These are phyloP conservation scores for Crotalus viridis DNA, from an alignment of 2,113 vertebrate genomes.

Conservation along the genomic window DNA sequence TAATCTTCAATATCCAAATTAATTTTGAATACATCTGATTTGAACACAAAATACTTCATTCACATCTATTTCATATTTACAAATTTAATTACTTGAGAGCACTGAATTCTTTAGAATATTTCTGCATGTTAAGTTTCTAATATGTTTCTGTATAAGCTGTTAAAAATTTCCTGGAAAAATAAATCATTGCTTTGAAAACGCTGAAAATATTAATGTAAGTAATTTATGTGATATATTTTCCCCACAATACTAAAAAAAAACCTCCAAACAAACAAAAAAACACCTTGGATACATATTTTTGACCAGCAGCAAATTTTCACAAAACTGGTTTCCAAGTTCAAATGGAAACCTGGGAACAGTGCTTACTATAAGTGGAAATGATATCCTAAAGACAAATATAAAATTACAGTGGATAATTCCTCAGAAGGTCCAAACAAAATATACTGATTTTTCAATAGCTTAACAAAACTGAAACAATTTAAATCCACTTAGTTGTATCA, in stretches of 20 bases:
- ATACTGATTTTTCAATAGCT: constrained; percentile 41
- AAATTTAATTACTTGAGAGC: neutral
- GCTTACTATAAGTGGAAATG: constrained; percentile 55
- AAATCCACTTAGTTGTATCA: constrained; percentile 39
- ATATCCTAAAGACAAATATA: constrained; percentile 44
- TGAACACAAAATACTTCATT: constrained; percentile 51
- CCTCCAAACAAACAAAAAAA: constrained; percentile 57
- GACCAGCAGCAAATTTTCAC: constrained; percentile 45
- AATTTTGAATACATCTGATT: constrained; percentile 39
- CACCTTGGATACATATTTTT: constrained; percentile 51
- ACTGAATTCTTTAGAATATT: neutral
- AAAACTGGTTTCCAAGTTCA: constrained; percentile 58
- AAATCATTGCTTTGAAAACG: constrained; percentile 49
- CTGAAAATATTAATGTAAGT: constrained; percentile 41
- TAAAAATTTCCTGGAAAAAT: constrained; percentile 36
- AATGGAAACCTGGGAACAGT: constrained; percentile 64
- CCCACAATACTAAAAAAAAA: constrained; percentile 38
- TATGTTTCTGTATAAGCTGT: constrained; percentile 9
- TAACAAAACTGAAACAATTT: constrained; percentile 46
- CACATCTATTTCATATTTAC: constrained; percentile 26
- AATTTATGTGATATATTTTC: constrained; percentile 33
- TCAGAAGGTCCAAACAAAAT: constrained; percentile 54
- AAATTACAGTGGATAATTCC: constrained; percentile 49
- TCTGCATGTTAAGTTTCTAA: constrained; percentile 1
- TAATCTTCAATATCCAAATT: constrained; percentile 27